Conservation (phyloP, 2,888 invertebrate species). For the Epirrita christyi region DNA sequence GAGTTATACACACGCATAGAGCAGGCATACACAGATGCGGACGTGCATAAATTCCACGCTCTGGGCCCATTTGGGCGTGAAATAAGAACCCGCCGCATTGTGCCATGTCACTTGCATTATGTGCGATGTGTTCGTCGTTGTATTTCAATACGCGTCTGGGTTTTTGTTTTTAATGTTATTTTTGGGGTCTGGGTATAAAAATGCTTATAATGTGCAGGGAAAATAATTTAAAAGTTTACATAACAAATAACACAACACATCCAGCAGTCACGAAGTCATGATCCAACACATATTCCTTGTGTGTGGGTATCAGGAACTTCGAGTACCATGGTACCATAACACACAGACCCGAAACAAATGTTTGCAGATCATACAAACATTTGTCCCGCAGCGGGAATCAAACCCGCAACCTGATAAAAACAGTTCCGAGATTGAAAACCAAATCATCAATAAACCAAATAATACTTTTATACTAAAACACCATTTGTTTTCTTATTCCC, state of each 20-base stretch:
- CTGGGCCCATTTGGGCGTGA: slow-evolving; percentile 66
- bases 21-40: slow-evolving; percentile 38
- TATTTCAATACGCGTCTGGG: slow-evolving; percentile 15
- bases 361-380: too few relatives aligned
- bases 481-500: slow-evolving; percentile 8
- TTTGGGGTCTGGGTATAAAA: not conserved
- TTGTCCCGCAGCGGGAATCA: too few relatives aligned
- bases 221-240: slow-evolving; percentile 3
- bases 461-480: slow-evolving; percentile 11
- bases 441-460: slow-evolving; percentile 1
- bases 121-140: slow-evolving; percentile 32
- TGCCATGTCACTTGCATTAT: slow-evolving; percentile 53
- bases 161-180: slow-evolving; percentile 6
- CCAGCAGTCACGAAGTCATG: too few relatives aligned
- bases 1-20: slow-evolving; percentile 33
- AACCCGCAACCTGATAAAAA: too few relatives aligned
- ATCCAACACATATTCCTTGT: too few relatives aligned
- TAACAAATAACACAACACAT: too few relatives aligned
- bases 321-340: too few relatives aligned
- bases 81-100: slow-evolving; percentile 57
- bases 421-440: not conserved
- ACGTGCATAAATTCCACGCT: slow-evolving; percentile 61
- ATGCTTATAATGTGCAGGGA: slow-evolving; percentile 1
- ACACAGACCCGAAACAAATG: too few relatives aligned
- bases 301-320: too few relatives aligned